Evolutionary conservation across 2,113 vertebrate genomes (phyloP).

Genomic region (Xiphias gladius): DNA sequence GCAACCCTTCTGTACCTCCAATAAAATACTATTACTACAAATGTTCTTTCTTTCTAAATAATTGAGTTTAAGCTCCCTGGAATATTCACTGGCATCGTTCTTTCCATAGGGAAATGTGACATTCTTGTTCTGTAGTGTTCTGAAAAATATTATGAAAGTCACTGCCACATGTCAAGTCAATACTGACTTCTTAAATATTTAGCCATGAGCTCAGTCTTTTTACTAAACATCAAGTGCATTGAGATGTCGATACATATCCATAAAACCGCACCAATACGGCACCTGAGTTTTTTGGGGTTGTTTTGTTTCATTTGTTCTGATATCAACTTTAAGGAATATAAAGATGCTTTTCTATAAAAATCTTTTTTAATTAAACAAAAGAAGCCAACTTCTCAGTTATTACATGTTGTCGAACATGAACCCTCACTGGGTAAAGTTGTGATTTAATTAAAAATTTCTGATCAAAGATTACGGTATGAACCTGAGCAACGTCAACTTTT

Average conservation of each 20-base stretch:
- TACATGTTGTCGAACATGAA: neutral
- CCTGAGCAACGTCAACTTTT: too few species aligned
- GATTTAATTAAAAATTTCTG: too few species aligned
- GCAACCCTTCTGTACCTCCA: neutral
- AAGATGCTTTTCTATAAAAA: neutral
- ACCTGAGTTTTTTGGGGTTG: neutral
- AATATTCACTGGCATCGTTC: neutral
- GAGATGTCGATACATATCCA: neutral
- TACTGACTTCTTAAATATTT: neutral
- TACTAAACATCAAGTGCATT: neutral
- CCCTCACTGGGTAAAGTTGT: neutral
- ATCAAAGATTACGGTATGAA: too few species aligned
- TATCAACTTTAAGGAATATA: neutral
- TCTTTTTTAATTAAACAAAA: too few species aligned
- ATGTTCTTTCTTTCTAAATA: neutral
- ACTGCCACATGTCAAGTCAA: neutral
- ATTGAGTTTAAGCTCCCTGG: neutral
- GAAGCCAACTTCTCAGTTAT: neutral
- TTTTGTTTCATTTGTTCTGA: neutral
- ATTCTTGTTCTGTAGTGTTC: neutral
- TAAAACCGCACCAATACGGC: too few species aligned
- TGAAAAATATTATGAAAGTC: neutral
- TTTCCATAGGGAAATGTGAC: neutral
- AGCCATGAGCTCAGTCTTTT: neutral
- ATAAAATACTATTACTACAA: neutral